Percentiles rank a stretch among this genome's conserved stretches.
These are phyloP conservation scores for Chondrilla cf. caribensis DNA, from an alignment of 37 sponge, comb jelly and placozoan species.

Conservation along the genomic window DNA sequence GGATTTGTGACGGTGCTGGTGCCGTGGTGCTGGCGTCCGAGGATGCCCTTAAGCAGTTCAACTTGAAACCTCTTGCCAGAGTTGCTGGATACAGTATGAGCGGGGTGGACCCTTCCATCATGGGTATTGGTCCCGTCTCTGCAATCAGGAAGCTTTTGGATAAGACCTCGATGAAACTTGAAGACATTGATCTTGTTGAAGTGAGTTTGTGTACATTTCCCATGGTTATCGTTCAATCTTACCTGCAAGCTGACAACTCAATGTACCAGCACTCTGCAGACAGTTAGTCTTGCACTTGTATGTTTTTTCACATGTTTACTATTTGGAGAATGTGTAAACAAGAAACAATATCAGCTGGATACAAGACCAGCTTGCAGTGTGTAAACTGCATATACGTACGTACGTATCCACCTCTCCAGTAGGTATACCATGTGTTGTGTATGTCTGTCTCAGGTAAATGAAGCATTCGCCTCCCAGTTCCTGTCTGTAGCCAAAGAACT, in stretches of 20 bases:
- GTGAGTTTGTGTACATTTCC: slow-evolving; percentile 56
- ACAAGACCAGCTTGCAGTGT: not conserved
- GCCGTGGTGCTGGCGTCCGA: slow-evolving; percentile 86
- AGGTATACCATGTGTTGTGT: not conserved
- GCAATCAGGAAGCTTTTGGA: slow-evolving; percentile 76
- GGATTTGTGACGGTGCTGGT: slow-evolving; percentile 97
- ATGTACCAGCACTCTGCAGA: no score
- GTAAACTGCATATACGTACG: not conserved
- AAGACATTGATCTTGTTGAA: slow-evolving; percentile 87
- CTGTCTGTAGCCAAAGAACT: slow-evolving; percentile 91
- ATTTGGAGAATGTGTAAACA: no score
- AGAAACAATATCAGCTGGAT: no score
- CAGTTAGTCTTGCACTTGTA: no score
- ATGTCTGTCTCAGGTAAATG: slow-evolving; percentile 78
- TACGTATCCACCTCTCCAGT: not conserved
- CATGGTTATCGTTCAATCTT: no score
- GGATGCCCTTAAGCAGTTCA: slow-evolving; percentile 66
- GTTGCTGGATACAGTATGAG: slow-evolving; percentile 71
- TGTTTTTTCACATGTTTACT: not conserved
- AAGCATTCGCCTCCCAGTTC: slow-evolving; percentile 97
- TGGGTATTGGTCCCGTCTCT: slow-evolving; percentile 95
- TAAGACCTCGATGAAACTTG: slow-evolving; percentile 49
- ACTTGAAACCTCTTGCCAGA: slow-evolving; percentile 85
- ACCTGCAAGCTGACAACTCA: no score
- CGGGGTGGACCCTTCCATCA: slow-evolving; percentile 94